A percentile compares a stretch with the other conserved stretches of the same genome.
Conservation (phyloP, 2,888 invertebrate species). For the Drosophila recens region DNA sequence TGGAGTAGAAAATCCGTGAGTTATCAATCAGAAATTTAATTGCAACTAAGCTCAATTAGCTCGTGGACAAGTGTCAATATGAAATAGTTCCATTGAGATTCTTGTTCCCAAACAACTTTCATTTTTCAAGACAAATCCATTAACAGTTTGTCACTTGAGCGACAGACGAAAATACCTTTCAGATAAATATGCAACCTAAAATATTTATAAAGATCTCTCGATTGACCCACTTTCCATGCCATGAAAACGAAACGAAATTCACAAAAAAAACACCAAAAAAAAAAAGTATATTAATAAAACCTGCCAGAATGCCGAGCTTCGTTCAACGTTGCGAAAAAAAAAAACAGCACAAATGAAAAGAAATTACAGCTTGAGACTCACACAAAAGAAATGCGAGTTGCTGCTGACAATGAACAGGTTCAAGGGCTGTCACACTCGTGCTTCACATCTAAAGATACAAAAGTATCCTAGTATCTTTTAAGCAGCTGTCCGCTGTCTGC, state of each 20-base stretch:
- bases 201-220: constrained; percentile 77
- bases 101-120: constrained; percentile 66
- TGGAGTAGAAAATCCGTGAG: constrained; percentile 24
- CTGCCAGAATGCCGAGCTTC: constrained; percentile 49
- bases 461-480: constrained; percentile 31
- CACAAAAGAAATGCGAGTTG: constrained; percentile 61
- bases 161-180: constrained; percentile 52
- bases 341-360: constrained; percentile 56
- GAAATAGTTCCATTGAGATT: constrained; percentile 7
- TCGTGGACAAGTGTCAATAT: constrained; percentile 13
- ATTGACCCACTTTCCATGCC: constrained; percentile 78
- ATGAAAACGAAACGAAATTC: constrained; percentile 50
- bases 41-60: constrained; percentile 8
- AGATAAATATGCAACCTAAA: constrained; percentile 76
- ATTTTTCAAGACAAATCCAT: constrained; percentile 71
- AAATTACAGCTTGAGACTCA: constrained; percentile 66
- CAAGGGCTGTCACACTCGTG: constrained; percentile 43
- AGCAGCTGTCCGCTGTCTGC: constrained; percentile 4
- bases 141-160: constrained; percentile 68
- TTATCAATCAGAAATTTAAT: constrained; percentile 14
- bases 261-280: constrained; percentile 21
- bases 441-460: constrained; percentile 31
- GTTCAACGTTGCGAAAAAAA: constrained; percentile 36
- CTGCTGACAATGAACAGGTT: constrained; percentile 56
- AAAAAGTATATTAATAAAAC: constrained; percentile 32